These are phyloP conservation scores for Cotesia chilonis DNA, from an alignment of 1,140 invertebrate genomes.

Conservation along the genomic window DNA sequence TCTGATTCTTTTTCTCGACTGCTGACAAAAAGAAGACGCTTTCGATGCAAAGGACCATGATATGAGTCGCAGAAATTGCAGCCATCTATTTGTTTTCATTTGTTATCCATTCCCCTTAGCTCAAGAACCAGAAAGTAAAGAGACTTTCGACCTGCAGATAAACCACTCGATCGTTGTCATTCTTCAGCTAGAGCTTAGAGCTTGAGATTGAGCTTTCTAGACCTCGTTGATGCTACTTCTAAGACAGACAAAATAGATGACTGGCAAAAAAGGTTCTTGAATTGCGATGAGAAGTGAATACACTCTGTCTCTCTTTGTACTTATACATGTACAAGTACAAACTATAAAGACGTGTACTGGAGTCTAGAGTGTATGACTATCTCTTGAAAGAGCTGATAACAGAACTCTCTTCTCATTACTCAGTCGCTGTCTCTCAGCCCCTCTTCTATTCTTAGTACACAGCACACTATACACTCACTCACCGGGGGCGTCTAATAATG, in stretches of 20 bases:
- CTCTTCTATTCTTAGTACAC: constrained; percentile 42
- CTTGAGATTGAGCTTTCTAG: not conserved
- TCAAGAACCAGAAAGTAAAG: too few species aligned
- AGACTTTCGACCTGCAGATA: constrained; percentile 31
- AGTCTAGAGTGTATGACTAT: constrained; percentile 6
- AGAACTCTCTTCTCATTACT: constrained; percentile 63
- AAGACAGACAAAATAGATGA: not conserved
- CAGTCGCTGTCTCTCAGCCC: constrained; percentile 40
- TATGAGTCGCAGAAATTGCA: constrained; percentile 3
- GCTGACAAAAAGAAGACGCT: constrained; percentile 6
- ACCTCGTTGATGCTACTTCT: constrained; percentile 5
- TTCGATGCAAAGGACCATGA: constrained; percentile 7
- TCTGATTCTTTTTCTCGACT: too few species aligned
- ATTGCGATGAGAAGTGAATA: not conserved
- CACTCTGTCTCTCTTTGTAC: not conserved
- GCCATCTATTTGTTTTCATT: constrained; percentile 1
- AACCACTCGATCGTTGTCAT: constrained; percentile 37
- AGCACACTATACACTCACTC: constrained; percentile 46
- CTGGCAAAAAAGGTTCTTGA: not conserved
- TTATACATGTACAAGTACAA: not conserved
- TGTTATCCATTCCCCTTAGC: not conserved
- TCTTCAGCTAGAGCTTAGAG: not conserved
- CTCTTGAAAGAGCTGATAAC: constrained; percentile 42
- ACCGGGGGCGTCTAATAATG: constrained; percentile 66
- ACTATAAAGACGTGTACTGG: too few species aligned